Base-by-base conservation (phyloP, 2,888 invertebrate species). In the Microplitis manilae region DNA sequence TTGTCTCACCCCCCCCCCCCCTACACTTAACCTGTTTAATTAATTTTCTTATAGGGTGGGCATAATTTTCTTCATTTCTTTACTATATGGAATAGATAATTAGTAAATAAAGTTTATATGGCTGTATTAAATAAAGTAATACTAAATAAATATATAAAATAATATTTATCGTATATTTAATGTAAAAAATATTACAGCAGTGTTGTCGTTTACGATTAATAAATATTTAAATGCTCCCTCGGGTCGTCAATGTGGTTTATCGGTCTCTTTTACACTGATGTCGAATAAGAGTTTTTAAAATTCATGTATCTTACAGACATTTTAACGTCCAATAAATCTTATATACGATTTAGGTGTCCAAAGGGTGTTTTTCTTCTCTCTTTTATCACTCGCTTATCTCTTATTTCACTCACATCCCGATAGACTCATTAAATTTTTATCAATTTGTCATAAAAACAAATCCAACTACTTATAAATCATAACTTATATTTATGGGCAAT, bases 141-240 rank as follows among this genome's bases (percentile, higher is more conserved):
- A 20, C 20, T 1, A 20, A 30, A 30, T 30, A 2, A 30, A 30
- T 4, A 4, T 30, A 50, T 50, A 50, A 50, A 50, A 5, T 50
- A 50, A 50, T 50, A 50, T 50, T 50, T 50, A 50, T 50, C 50
- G 50, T 8, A 50, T 13, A 50, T 50, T 50, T 50, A 50, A 50
- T 50, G 30, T 70, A 7, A 5, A 59, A 39, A 41, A 61, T 1
- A 13, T 59, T 40, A 41, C 30, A n/a, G 59, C n/a, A 59, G 59
- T n/a, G n/a, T 70, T 50, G 59, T 70, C 80, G 77, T 84, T 83
- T 84, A 84, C 81, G 79, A 81, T 76, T 71, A 83, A 84, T 85
- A 83, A 83, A 85, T 84, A 84, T 82, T 86, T 82, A 83, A 85
- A 82, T 83, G 79, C 76, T 80, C 77, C 76, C 72, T 78, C 77